phyloP scores from a whole-genome alignment of 2,113 vertebrate species.

The Ia io region DNA sequence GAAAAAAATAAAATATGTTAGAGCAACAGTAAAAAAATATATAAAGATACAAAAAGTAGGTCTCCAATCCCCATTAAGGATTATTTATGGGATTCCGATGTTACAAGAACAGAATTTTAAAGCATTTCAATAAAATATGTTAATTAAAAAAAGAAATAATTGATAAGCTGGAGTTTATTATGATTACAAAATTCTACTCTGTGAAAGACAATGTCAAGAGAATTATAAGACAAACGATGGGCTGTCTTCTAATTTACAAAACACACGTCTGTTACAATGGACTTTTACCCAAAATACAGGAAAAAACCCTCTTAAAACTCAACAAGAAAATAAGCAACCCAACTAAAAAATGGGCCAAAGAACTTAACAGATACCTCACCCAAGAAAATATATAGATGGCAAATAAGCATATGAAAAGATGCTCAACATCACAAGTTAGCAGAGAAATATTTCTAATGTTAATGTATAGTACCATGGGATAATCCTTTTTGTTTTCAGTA shows the following conservation, averaged over 20 bases:
- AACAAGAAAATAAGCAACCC: neutral
- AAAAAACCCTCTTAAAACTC: neutral
- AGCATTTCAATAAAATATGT: too few species aligned
- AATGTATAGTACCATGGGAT: neutral
- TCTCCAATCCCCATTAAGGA: too few species aligned
- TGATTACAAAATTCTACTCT: neutral
- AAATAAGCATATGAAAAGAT: neutral
- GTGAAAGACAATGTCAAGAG: neutral
- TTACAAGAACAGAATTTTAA: too few species aligned
- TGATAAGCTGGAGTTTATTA: neutral
- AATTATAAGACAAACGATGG: neutral
- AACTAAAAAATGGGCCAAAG: neutral
- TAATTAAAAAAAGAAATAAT: neutral
- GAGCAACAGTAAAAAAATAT: too few species aligned
- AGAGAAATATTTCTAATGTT: neutral
- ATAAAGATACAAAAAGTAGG: too few species aligned
- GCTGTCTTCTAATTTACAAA: neutral
- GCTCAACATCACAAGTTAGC: neutral
- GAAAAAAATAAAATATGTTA: too few species aligned
- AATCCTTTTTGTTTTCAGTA: neutral
- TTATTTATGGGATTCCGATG: too few species aligned
- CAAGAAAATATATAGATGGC: neutral
- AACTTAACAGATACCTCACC: neutral
- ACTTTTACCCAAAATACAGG: neutral
- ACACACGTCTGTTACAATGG: neutral